Percentiles rank a stretch among this genome's conserved stretches.
These are phyloP conservation scores for Coenonympha glycerion DNA, from an alignment of 2,888 invertebrate genomes.

Conservation along the genomic window DNA sequence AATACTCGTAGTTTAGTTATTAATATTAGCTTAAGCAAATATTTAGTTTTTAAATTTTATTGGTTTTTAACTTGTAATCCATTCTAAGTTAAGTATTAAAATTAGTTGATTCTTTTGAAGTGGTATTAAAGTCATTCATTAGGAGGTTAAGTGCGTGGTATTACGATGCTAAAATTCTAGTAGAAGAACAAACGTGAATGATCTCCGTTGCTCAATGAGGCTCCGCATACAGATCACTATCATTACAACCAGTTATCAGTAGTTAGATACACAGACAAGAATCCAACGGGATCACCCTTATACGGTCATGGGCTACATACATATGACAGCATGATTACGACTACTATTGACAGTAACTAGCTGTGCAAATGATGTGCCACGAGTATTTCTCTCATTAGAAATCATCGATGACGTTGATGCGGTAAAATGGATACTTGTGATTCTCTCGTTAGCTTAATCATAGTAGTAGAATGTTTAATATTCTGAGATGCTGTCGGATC, in stretches of 20 bases:
- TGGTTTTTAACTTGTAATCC: too few relatives aligned
- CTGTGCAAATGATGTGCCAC: slow-evolving; percentile 9
- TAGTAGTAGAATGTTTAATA: too few relatives aligned
- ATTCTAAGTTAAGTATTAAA: too few relatives aligned
- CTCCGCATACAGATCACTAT: slow-evolving; percentile 11
- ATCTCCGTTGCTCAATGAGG: slow-evolving; percentile 7
- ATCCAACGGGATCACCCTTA: slow-evolving; percentile 45
- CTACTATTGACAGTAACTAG: slow-evolving; percentile 13
- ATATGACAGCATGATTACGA: slow-evolving; percentile 8
- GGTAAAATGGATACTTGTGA: neutral
- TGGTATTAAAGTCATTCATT: too few relatives aligned
- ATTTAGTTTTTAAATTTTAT: too few relatives aligned
- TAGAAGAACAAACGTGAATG: slow-evolving; percentile 1
- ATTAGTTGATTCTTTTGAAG: too few relatives aligned
- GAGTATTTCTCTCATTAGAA: slow-evolving; percentile 2
- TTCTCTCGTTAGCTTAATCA: too few relatives aligned
- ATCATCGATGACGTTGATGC: slow-evolving; percentile 2
- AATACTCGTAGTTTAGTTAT: too few relatives aligned
- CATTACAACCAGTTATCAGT: slow-evolving; percentile 16
- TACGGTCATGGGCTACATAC: slow-evolving; percentile 33
- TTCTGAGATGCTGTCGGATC: too few relatives aligned
- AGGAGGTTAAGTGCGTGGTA: too few relatives aligned
- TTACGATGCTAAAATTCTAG: too few relatives aligned
- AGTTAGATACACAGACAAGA: slow-evolving; percentile 20
- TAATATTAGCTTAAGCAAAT: too few relatives aligned